phyloP scores from a whole-genome alignment of 2,113 vertebrate species.

The Nothobranchius furzeri region DNA sequence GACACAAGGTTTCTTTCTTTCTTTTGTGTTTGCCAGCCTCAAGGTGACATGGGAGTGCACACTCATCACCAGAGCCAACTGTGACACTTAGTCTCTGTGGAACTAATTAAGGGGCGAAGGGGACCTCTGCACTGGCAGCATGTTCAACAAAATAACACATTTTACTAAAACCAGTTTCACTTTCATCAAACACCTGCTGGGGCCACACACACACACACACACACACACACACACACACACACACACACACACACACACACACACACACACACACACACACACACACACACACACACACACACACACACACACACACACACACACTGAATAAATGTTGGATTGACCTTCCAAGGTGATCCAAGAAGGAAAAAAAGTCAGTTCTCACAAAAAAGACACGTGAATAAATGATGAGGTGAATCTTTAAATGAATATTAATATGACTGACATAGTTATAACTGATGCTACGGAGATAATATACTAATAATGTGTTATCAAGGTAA shows the following conservation, averaged over 20 bases:
- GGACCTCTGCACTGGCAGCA: conserved; percentile 61
- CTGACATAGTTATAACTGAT: too few relatives aligned
- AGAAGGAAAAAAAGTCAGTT: too few relatives aligned
- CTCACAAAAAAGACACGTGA: too few relatives aligned
- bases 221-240: too few relatives aligned
- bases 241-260: too few relatives aligned
- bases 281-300: conserved; percentile 6
- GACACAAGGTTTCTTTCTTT: conserved; percentile 55
- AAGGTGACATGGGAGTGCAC: conserved; percentile 71
- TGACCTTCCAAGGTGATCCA: conserved; percentile 53
- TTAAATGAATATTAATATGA: neutral
- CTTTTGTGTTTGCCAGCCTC: conserved; percentile 66
- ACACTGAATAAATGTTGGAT: conserved; percentile 25
- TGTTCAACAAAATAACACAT: conserved; percentile 67
- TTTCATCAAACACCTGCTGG: conserved; percentile 53
- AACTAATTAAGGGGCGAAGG: conserved; percentile 72
- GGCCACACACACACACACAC: conserved; percentile 15
- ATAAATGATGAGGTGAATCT: neutral
- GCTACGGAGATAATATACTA: too few relatives aligned
- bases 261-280: conserved; percentile 6
- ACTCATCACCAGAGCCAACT: conserved; percentile 58
- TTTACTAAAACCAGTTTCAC: conserved; percentile 44
- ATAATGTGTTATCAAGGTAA: too few relatives aligned
- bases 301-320: too few relatives aligned
- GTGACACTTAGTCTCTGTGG: conserved; percentile 73